These are phyloP conservation scores for Sebastes nivosus DNA, from an alignment of 2,797 vertebrate genomes.

Conservation along the genomic window DNA sequence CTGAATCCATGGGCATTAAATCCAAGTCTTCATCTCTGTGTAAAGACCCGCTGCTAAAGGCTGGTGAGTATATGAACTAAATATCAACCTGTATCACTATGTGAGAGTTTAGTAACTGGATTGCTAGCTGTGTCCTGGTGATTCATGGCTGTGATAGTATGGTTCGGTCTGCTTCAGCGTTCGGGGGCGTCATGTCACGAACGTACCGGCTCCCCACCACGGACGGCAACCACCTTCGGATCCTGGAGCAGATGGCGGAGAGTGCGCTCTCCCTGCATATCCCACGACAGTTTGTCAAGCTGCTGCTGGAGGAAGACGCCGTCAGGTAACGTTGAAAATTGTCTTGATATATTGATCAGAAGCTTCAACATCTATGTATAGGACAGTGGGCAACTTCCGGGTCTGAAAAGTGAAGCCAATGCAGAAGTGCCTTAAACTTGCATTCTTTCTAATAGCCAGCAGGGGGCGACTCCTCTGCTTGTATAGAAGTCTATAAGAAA, in stretches of 20 bases:
- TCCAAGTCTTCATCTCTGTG: constrained; percentile 94
- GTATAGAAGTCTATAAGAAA: too few species aligned
- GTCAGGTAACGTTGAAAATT: constrained; percentile 84
- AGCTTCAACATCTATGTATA: background rate
- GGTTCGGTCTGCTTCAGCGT: constrained; percentile 79
- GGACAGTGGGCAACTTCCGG: background rate
- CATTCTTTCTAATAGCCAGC: background rate
- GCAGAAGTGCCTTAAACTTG: too few species aligned
- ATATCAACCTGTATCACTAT: background rate
- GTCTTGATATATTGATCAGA: background rate
- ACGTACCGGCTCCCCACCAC: constrained; percentile 98
- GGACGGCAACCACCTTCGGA: constrained; percentile 95
- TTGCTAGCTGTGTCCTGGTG: background rate
- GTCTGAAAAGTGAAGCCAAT: too few species aligned
- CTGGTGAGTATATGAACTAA: constrained; percentile 83
- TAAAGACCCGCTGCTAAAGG: constrained; percentile 94
- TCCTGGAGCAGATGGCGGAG: constrained; percentile 99
- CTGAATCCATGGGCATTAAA: constrained; percentile 91
- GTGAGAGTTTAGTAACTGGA: background rate
- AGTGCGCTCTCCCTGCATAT: constrained; percentile 92
- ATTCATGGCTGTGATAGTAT: background rate
- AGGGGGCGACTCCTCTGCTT: too few species aligned
- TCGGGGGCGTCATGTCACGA: constrained; percentile 94
- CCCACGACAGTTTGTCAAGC: constrained; percentile 96
- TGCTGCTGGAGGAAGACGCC: constrained; percentile 96